Conservation (phyloP, 2,797 vertebrate species). For the Sylvilagus floridanus region DNA sequence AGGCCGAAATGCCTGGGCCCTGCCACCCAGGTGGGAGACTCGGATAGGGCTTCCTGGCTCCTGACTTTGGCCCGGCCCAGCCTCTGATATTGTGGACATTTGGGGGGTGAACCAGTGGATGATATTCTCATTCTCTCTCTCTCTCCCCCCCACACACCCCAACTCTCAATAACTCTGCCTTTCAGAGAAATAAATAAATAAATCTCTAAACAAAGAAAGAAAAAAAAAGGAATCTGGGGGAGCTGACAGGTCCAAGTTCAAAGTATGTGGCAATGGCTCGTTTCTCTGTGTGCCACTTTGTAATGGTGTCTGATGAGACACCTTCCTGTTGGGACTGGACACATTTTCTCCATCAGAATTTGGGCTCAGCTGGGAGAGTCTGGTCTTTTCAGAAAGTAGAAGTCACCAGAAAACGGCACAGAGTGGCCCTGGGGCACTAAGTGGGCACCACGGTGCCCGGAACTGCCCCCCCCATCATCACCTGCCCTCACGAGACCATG, state of each 20-base stretch:
- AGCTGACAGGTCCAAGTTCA: background rate
- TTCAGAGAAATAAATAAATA: no score
- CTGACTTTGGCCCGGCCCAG: no score
- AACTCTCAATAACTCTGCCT: no score
- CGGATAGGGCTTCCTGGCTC: no score
- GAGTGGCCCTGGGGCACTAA: fast-evolving
- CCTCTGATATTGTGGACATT: no score
- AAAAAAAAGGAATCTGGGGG: constrained; percentile 22
- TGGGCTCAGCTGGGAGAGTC: constrained; percentile 53
- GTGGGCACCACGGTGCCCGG: fast-evolving
- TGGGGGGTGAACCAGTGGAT: no score
- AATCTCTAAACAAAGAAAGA: no score
- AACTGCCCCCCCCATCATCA: fast-evolving
- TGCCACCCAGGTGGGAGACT: no score
- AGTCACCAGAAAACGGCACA: fast-evolving
- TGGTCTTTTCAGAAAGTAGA: background rate
- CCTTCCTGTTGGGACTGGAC: background rate
- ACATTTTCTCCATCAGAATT: background rate
- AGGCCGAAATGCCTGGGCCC: no score
- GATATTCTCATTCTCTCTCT: no score
- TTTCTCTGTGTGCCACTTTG: background rate
- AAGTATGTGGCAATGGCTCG: fast-evolving
- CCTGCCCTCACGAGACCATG: no score
- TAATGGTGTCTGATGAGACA: background rate
- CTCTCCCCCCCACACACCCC: no score